Conservation (phyloP, 2,797 vertebrate species). For the Synanceia verrucosa region DNA sequence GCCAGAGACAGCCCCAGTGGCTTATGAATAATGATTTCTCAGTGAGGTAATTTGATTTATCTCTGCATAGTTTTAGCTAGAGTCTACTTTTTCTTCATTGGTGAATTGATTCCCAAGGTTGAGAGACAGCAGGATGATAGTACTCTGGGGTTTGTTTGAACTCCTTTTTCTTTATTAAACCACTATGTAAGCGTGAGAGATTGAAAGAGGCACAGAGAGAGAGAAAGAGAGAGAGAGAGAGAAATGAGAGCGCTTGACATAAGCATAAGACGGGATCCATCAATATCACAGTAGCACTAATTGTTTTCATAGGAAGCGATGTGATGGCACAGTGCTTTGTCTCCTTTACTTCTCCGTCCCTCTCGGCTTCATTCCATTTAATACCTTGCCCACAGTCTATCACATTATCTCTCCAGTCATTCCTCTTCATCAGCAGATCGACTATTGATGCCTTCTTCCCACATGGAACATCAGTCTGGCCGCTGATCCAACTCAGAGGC, state of each 20-base stretch:
- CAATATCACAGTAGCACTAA: constrained; percentile 44
- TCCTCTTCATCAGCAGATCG: constrained; percentile 42
- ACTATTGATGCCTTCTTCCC: constrained; percentile 13
- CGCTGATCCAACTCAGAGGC: not conserved
- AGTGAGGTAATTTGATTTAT: constrained; percentile 71
- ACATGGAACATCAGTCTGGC: constrained; percentile 13
- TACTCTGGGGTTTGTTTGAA: constrained; percentile 36
- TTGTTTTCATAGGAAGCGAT: constrained; percentile 47
- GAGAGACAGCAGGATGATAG: constrained; percentile 42
- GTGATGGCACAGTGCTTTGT: constrained; percentile 39
- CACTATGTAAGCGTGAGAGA: not conserved
- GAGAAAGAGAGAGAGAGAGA: not conserved
- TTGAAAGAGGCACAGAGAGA: constrained; percentile 18
- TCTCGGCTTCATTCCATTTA: constrained; percentile 39
- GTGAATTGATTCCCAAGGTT: constrained; percentile 69
- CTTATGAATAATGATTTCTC: constrained; percentile 73
- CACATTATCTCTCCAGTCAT: constrained; percentile 28
- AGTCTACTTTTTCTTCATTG: constrained; percentile 62
- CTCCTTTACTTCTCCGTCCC: constrained; percentile 29
- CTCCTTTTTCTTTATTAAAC: constrained; percentile 42
- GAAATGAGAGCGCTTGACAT: constrained; percentile 7
- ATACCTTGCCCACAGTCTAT: constrained; percentile 26
- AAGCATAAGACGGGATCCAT: constrained; percentile 23
- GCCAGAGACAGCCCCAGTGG: constrained; percentile 57
- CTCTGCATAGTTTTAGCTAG: constrained; percentile 52